A percentile compares a stretch with the other conserved stretches of the same genome.
Evolutionary conservation across 2,797 vertebrate species (phyloP).

Genomic region (Smutsia gigantea): DNA sequence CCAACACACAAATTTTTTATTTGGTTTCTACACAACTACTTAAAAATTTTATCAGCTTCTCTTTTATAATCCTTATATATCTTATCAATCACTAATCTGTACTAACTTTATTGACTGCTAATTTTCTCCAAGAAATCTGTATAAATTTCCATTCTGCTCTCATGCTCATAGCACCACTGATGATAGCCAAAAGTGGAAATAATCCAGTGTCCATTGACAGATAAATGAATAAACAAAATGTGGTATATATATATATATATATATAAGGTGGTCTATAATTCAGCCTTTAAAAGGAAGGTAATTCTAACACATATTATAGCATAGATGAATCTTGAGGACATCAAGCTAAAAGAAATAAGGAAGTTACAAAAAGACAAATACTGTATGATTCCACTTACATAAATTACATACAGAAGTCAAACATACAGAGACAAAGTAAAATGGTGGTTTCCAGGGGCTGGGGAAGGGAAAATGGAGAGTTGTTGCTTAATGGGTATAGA

Average conservation of each 20-base stretch:
- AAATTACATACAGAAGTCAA: background rate
- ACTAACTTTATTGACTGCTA: background rate
- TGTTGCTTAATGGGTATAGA: background rate
- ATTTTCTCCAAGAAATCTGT: constrained; percentile 22
- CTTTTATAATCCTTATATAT: background rate
- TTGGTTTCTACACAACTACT: constrained; percentile 6
- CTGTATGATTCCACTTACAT: background rate
- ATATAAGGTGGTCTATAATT: background rate
- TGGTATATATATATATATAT: too few relatives aligned
- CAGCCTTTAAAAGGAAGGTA: background rate
- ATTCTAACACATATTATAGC: background rate
- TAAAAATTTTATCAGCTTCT: constrained; percentile 15
- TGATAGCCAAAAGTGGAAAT: background rate
- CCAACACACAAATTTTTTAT: background rate
- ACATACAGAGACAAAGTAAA: background rate
- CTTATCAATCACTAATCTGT: background rate
- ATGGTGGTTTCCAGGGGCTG: background rate
- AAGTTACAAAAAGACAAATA: background rate
- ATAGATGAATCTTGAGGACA: background rate
- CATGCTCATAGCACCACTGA: background rate
- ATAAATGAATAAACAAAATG: background rate
- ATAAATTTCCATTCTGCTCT: background rate
- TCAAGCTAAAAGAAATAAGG: background rate
- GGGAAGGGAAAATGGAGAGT: too few relatives aligned
- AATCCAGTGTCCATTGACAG: background rate